Base-by-base conservation (phyloP, 2,888 invertebrate species). In the Iselma pallidipennis region DNA sequence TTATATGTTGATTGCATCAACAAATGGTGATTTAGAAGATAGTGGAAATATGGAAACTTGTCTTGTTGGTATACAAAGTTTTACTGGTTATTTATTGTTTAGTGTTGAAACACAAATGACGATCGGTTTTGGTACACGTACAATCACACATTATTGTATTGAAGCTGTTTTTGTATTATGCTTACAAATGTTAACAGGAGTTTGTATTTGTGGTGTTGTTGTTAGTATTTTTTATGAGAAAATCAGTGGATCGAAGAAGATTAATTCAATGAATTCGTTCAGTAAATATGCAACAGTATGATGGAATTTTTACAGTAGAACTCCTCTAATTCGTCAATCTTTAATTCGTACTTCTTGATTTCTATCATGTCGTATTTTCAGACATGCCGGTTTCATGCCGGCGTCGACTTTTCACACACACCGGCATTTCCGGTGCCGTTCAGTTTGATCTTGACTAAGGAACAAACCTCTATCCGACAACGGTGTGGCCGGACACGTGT, bases 101-200 rank as follows among this genome's bases (percentile, higher is more conserved):
- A 91, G 93, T 45, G 88, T 95, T 62, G 95, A 96, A 80, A 94
- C 94, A 0, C 81, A 87, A 83, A 87, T 88, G 74, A 88, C 94
- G 0, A 92, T 94, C 37, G 95, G 95, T 0, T 95, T 94, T 76
- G 95, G 95, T 1, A 87, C 87, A 16, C 85, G 94, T 61, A 91
- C 87, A 76, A 91, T 92, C 0, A 71, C 59, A 42, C 91, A 92
- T 69, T 89, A 93, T 75, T 96, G 95, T 76, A 91, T 93, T 0
- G 92, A 93, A 80, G 93, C 92, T 0, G 89, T 93, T 53, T 87
- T 93, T 64, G 83, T 94, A 12, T 89, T 95, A 85, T 91, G 92
- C 56, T 80, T 92, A 67, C 95, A 95, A 84, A 92, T 92, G 68
- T 86, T 90, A 65, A 83, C 87, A 49, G 90, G 91, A 1, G 69